phyloP scores from a whole-genome alignment of 2,797 vertebrate species.

The Labeo calbasu region DNA sequence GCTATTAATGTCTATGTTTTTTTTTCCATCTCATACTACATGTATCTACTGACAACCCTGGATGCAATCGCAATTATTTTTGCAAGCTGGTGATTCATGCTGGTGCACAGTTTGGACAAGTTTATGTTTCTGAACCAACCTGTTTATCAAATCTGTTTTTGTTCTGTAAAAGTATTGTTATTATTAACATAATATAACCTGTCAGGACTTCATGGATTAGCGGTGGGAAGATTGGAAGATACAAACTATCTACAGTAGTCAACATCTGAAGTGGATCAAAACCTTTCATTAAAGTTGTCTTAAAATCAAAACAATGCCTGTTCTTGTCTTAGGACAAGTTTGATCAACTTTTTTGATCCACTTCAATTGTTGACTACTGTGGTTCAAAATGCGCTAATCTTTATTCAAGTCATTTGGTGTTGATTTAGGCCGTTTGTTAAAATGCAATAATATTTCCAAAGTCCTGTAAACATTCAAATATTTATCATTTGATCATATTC shows the following conservation, averaged over 20 bases:
- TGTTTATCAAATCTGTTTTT: not conserved
- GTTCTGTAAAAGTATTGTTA: not conserved
- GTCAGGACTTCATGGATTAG: not conserved
- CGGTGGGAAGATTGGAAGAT: not conserved
- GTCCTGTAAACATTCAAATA: not conserved
- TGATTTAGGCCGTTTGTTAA: not conserved
- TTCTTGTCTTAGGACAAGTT: too few species aligned
- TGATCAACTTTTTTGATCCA: too few species aligned
- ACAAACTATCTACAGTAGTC: not conserved
- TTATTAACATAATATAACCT: not conserved
- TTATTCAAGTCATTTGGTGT: not conserved
- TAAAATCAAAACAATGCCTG: too few species aligned
- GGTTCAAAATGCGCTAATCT: too few species aligned
- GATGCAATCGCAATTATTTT: not conserved
- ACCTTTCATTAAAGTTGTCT: too few species aligned
- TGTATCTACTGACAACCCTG: not conserved
- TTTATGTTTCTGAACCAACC: not conserved
- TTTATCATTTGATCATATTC: not conserved
- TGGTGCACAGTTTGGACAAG: not conserved
- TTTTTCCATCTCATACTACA: not conserved
- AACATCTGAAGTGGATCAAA: too few species aligned
- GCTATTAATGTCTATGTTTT: not conserved
- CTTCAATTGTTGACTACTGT: too few species aligned
- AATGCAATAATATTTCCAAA: not conserved
- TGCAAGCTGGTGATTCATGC: not conserved